Evolutionary conservation across 1,140 invertebrate genomes (phyloP).

Genomic region (Drosophila orena): DNA sequence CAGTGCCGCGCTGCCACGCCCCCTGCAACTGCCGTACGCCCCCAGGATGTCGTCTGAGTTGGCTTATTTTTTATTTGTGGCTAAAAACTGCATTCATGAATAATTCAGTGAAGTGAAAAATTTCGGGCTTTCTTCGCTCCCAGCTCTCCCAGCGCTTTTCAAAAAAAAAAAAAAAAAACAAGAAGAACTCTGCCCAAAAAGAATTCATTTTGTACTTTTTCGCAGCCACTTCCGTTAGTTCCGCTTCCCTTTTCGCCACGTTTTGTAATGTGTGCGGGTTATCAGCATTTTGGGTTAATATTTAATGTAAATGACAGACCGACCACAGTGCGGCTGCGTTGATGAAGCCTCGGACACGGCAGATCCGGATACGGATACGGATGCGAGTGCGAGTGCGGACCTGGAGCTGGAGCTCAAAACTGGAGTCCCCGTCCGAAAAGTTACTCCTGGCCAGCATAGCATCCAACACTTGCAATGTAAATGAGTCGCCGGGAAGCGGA

Average conservation of each 20-base stretch:
- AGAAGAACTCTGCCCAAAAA: constrained; percentile 38
- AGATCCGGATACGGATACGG: constrained; percentile 1
- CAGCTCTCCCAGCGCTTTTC: constrained; percentile 32
- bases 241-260: constrained; percentile 14
- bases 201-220: constrained; percentile 62
- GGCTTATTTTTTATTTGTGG: constrained; percentile 83
- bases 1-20: constrained; percentile 33
- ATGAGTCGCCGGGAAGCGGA: constrained; percentile 59
- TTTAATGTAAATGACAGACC: constrained; percentile 75
- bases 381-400: neutral
- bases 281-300: constrained; percentile 80
- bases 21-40: no score
- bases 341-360: constrained; percentile 51
- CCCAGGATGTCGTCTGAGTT: constrained; percentile 46
- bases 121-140: constrained; percentile 59
- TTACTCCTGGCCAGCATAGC: constrained; percentile 55
- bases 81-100: constrained; percentile 82
- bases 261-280: constrained; percentile 69
- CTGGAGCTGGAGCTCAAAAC: neutral
- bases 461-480: constrained; percentile 54
- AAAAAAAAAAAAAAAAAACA: no score
- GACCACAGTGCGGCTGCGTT: constrained; percentile 49
- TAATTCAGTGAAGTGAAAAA: constrained; percentile 82
- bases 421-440: constrained; percentile 4
- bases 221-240: constrained; percentile 42